Evolutionary conservation across 2,113 vertebrate species (phyloP).

Genomic region (Mustela nigripes): DNA sequence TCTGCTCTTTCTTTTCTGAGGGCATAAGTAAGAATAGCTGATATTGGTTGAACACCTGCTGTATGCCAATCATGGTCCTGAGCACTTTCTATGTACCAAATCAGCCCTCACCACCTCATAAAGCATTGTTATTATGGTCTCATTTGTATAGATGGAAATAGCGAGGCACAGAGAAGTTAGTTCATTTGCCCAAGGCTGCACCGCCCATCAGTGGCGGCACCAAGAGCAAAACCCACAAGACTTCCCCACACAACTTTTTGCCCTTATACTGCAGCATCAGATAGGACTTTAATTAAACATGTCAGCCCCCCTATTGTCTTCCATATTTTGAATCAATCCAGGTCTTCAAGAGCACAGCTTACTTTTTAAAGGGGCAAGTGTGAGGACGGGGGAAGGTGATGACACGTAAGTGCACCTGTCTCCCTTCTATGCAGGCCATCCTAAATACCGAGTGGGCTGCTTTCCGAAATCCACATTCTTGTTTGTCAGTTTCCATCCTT

Average conservation of each 20-base stretch:
- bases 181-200: conserved; percentile 22
- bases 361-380: conserved; percentile 8
- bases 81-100: background rate
- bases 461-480: conserved; percentile 69
- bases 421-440: conserved; percentile 30
- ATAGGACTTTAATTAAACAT: conserved; percentile 52
- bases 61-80: background rate
- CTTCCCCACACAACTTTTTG: background rate
- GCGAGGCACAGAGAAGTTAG: conserved; percentile 47
- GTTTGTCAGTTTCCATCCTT: conserved; percentile 84
- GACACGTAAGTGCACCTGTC: conserved; percentile 17
- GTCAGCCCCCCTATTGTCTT: background rate
- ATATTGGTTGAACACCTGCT: background rate
- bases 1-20: background rate
- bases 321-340: background rate
- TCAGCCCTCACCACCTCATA: background rate
- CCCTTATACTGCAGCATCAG: background rate
- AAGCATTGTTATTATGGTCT: background rate
- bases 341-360: background rate
- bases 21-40: background rate
- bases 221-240: background rate
- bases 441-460: conserved; percentile 63
- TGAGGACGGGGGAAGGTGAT: background rate
- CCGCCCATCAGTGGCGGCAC: background rate
- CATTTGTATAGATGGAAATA: conserved; percentile 30